These are phyloP conservation scores for Brachionus rubens DNA, from an alignment of 1,140 invertebrate species.

Conservation along the genomic window DNA sequence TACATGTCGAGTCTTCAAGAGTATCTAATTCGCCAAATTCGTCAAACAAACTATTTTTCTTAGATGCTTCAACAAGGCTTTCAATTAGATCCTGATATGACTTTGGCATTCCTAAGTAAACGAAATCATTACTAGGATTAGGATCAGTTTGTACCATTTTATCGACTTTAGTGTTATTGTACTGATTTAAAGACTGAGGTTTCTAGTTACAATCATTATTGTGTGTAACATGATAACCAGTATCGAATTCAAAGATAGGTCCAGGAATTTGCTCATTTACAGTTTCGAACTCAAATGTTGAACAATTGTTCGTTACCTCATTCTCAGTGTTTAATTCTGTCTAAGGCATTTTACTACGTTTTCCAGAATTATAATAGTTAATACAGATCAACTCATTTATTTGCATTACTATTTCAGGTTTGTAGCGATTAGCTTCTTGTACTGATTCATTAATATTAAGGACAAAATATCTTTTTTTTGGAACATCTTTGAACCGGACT, in stretches of 20 bases:
- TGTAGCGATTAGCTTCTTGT: not conserved
- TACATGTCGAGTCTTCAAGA: too few relatives aligned
- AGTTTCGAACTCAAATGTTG: too few relatives aligned
- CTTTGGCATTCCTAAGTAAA: not conserved
- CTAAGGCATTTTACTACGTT: not conserved
- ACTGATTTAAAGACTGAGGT: slow-evolving; percentile 39
- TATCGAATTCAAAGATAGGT: too few relatives aligned
- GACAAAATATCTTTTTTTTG: not conserved
- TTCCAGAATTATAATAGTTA: not conserved
- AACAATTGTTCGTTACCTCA: too few relatives aligned
- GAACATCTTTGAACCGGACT: not conserved
- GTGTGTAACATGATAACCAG: too few relatives aligned
- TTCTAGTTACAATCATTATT: too few relatives aligned
- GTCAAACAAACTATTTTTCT: not conserved
- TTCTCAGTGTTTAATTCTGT: too few relatives aligned
- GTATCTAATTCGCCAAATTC: not conserved
- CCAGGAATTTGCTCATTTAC: too few relatives aligned
- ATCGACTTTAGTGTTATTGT: slow-evolving; percentile 49
- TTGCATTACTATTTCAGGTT: not conserved
- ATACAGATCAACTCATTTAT: not conserved
- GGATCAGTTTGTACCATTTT: not conserved
- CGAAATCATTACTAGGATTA: not conserved
- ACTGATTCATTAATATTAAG: not conserved
- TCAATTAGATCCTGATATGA: not conserved
- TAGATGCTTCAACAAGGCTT: not conserved